Base-by-base conservation (phyloP, 2,797 vertebrate species). In the Remorina albescens region DNA sequence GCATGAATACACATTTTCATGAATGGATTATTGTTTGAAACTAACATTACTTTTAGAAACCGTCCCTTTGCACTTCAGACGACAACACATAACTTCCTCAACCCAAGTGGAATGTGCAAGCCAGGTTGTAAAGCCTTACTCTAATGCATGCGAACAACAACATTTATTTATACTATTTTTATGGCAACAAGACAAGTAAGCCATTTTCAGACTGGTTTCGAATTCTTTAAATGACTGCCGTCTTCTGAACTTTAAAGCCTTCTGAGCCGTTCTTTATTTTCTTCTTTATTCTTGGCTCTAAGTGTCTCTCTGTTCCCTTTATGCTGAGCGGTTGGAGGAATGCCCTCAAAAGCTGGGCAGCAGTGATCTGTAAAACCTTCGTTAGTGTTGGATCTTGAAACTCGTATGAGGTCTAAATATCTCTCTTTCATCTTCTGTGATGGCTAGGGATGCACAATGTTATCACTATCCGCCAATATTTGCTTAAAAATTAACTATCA, bases 51-150 rank as follows among this genome's bases (percentile, higher is more conserved):
- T 81, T 89, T 86, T 76, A 79, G 67, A 88, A 36, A 55, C 76
- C 90, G 78, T 82, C 83, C 83, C 71, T 91, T 90, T 88, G 88
- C 90, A 89, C 82, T 88, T 85, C 74, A 81, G 72, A 87, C 77
- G 81, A n/a, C n/a, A 74, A 91, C 78, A 71, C 50, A 82, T 66
- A 57, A 78, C 78, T 82, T 91, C 76, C 88, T 87, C 83, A 67
- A 73, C 71, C 65, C 66, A 77, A 69, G 84, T 88, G 88, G 91
- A 91, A 91, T 88, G 86, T 85, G 85, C 85, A 90, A 93, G 89
- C 79, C 81, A 88, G 88, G 88, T 89, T 92, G 85, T 89, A 86
- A 93, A 93, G 93, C 93, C 92, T 94, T 94, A 93, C 86, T 87
- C 69, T 70, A 88, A 86, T 86, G 93, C 93, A 94, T 94, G 93